Percentiles rank a stretch among this genome's conserved stretches.
Evolutionary conservation across 2,797 vertebrate genomes (phyloP).

Genomic region (Notoglanidium macrostoma): DNA sequence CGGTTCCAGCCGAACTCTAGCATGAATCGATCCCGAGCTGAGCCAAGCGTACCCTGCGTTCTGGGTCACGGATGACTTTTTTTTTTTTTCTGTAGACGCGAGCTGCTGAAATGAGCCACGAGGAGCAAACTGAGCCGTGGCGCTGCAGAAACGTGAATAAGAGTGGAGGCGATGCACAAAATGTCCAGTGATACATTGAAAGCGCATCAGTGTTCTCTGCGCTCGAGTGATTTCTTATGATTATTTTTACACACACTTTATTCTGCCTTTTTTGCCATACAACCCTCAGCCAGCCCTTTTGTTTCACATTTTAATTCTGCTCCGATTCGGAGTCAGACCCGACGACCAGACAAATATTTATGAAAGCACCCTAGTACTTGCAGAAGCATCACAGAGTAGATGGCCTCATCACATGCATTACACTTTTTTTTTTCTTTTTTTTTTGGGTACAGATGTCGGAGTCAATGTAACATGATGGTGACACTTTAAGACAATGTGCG

Average conservation of each 20-base stretch:
- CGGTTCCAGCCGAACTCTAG: not conserved
- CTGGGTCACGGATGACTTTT: too few species aligned
- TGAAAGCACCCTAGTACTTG: not conserved
- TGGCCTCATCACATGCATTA: not conserved
- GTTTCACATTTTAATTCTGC: not conserved
- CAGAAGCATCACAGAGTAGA: not conserved
- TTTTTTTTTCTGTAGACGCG: not conserved
- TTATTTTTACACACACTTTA: not conserved
- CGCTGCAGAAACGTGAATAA: too few species aligned
- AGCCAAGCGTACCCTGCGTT: not conserved
- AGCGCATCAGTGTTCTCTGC: not conserved
- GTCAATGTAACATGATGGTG: not conserved
- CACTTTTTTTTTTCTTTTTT: not conserved
- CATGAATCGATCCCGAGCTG: not conserved
- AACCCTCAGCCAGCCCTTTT: not conserved
- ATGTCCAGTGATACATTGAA: not conserved
- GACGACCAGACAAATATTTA: not conserved
- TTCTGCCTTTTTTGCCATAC: not conserved
- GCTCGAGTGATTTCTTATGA: not conserved
- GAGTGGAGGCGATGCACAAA: not conserved
- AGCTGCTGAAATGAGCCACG: not conserved
- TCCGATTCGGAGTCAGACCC: not conserved
- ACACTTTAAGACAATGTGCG: not conserved
- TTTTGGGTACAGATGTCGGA: not conserved
- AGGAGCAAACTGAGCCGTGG: not conserved